These are phyloP conservation scores for Cordilura impudica DNA, from an alignment of 2,888 invertebrate species.

Conservation along the genomic window DNA sequence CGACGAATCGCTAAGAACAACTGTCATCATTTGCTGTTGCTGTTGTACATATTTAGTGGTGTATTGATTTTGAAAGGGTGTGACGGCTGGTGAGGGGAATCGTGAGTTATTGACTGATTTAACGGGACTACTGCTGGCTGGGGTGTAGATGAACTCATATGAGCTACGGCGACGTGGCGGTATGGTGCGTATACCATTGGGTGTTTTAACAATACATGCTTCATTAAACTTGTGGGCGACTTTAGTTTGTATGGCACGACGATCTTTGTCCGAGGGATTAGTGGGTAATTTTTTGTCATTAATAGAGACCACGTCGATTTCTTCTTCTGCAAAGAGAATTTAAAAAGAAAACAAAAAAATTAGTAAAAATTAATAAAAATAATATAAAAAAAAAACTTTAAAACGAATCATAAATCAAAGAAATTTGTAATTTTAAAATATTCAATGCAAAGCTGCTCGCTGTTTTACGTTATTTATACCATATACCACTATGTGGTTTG, in stretches of 20 bases:
- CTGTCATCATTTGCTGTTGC: conserved; percentile 74
- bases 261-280: conserved; percentile 84
- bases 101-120: conserved; percentile 74
- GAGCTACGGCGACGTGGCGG: conserved; percentile 69
- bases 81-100: conserved; percentile 73
- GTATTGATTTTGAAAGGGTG: conserved; percentile 69
- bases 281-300: conserved; percentile 83
- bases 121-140: conserved; percentile 74
- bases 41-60: conserved; percentile 73
- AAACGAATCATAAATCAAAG: not conserved
- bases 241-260: conserved; percentile 82
- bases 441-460: too few species aligned
- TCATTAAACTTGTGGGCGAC: conserved; percentile 81
- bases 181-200: conserved; percentile 70
- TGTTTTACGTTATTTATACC: too few species aligned
- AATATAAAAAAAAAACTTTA: not conserved
- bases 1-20: conserved; percentile 23
- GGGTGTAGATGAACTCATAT: conserved; percentile 72
- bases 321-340: conserved; percentile 80
- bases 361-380: not conserved
- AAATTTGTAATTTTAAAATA: too few species aligned
- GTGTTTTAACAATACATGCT: conserved; percentile 71
- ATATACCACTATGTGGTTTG: too few species aligned
- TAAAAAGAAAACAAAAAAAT: conserved; percentile 20
- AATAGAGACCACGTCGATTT: conserved; percentile 90